Percentiles rank a stretch among this genome's conserved stretches.
phyloP scores from a whole-genome alignment of 2,888 invertebrate species.

The Melikaiella ostensackeni region DNA sequence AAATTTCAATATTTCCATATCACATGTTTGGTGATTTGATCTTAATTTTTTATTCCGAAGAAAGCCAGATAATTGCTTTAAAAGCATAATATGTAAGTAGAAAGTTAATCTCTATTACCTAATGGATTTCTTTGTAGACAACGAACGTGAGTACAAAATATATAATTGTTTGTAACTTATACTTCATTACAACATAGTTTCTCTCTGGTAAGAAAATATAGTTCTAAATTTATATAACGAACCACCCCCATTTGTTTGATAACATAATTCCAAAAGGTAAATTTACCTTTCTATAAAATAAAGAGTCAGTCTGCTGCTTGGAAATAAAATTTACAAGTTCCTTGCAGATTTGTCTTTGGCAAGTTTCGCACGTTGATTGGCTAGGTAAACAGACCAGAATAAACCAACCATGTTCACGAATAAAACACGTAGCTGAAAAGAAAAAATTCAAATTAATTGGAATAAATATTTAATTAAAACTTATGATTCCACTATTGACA shows the following conservation, averaged over 20 bases:
- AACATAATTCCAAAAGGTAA: neutral
- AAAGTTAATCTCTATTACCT: neutral
- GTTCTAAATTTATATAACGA: neutral
- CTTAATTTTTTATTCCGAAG: neutral
- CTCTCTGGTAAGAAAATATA: too few relatives aligned
- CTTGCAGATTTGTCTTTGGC: conserved; percentile 52
- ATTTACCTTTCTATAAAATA: neutral
- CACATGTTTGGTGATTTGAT: neutral
- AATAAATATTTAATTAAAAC: conserved; percentile 29
- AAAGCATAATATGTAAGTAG: neutral
- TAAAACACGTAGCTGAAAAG: conserved; percentile 86
- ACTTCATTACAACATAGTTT: neutral
- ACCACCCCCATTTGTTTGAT: neutral
- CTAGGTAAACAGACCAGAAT: conserved; percentile 87
- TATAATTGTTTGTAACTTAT: neutral
- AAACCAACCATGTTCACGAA: conserved; percentile 87
- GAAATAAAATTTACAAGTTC: conserved; percentile 28
- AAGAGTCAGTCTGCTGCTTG: neutral
- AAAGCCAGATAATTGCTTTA: neutral
- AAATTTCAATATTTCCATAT: neutral
- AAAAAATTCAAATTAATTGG: conserved; percentile 50
- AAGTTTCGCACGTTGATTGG: conserved; percentile 82
- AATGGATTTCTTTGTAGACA: neutral
- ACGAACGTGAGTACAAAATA: neutral
- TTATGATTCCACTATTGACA: neutral